phyloP scores from a whole-genome alignment of 1,140 invertebrate species.

The Elysia chlorotica region DNA sequence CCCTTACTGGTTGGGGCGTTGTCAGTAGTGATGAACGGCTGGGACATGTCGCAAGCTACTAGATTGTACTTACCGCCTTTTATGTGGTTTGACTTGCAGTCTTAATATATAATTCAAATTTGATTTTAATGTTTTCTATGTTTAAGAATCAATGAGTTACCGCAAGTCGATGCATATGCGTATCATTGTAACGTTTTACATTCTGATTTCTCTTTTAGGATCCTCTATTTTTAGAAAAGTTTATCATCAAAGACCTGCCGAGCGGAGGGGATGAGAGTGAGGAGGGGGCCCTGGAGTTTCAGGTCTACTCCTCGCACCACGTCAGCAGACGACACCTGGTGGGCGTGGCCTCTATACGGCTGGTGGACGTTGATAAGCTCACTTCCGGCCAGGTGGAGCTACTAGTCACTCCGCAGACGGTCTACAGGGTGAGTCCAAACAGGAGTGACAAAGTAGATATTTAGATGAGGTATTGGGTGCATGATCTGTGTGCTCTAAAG shows the following conservation, averaged over 20 bases:
- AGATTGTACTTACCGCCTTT: too few relatives aligned
- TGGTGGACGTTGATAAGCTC: conserved; percentile 43
- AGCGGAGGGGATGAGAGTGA: conserved; percentile 39
- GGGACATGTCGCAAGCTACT: too few relatives aligned
- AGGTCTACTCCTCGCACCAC: conserved; percentile 54
- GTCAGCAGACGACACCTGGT: conserved; percentile 49
- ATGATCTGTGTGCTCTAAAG: too few relatives aligned
- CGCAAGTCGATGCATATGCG: neutral
- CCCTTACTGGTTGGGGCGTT: too few relatives aligned
- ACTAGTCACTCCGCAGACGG: conserved; percentile 50
- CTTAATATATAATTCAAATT: too few relatives aligned
- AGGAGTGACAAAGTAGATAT: too few relatives aligned
- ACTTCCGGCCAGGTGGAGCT: conserved; percentile 47
- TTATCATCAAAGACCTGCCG: conserved; percentile 49
- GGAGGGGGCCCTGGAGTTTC: conserved; percentile 50
- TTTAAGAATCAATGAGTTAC: too few relatives aligned
- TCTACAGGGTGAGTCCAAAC: conserved; percentile 54
- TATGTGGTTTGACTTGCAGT: too few relatives aligned
- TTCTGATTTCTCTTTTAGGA: conserved; percentile 32
- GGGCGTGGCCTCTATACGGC: conserved; percentile 45
- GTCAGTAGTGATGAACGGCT: too few relatives aligned
- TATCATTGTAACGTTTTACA: neutral
- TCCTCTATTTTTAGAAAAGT: conserved; percentile 55
- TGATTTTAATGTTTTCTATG: too few relatives aligned
- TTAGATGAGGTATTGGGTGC: too few relatives aligned